These are phyloP conservation scores for Heteronetta atricapilla DNA, from an alignment of 2,113 vertebrate genomes.

Conservation along the genomic window DNA sequence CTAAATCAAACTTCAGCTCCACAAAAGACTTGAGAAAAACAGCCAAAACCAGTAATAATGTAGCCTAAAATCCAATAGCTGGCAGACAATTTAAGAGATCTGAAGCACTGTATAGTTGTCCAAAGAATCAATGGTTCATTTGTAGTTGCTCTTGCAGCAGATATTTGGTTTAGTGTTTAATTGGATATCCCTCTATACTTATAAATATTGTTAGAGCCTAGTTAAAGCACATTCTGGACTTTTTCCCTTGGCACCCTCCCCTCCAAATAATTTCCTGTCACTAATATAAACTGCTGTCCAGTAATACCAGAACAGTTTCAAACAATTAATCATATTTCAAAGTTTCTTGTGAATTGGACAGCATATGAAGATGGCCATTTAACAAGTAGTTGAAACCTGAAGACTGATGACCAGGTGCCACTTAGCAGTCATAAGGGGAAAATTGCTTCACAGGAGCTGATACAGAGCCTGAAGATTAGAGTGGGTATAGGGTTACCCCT, in stretches of 20 bases:
- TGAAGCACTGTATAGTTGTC: background rate
- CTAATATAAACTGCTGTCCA: background rate
- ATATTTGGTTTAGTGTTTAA: conserved; percentile 33
- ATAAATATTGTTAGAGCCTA: conserved; percentile 27
- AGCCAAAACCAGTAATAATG: background rate
- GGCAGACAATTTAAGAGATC: background rate
- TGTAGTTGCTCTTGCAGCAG: background rate
- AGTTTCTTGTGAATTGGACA: background rate
- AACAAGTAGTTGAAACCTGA: background rate
- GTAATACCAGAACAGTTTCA: background rate
- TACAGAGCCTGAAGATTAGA: background rate
- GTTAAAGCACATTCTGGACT: conserved; percentile 6
- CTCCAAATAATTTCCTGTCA: background rate
- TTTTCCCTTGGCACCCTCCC: background rate
- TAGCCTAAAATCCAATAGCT: background rate
- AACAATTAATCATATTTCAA: background rate
- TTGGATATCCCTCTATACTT: background rate
- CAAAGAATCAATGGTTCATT: conserved; percentile 14
- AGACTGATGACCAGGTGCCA: background rate
- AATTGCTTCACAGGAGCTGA: background rate
- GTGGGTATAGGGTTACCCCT: background rate
- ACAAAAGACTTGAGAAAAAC: background rate
- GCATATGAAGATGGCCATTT: background rate
- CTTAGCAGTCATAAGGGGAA: background rate
- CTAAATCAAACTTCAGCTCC: background rate